Conservation (phyloP, 2,888 invertebrate species). For the Noctuana brunneofusca region DNA sequence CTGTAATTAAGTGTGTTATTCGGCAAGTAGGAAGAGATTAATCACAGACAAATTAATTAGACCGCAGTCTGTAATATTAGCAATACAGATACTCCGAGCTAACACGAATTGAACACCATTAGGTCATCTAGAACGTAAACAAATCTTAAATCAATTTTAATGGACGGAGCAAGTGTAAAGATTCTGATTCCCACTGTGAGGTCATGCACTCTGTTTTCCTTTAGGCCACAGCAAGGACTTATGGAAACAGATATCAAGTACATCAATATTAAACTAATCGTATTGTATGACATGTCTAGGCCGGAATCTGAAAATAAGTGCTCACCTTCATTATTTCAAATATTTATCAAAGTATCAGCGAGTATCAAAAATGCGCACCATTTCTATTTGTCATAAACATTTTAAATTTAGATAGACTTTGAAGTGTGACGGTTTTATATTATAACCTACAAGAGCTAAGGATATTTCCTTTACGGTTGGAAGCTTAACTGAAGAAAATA, state of each 20-base stretch:
- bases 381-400: constrained; percentile 55
- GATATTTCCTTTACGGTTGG: too few relatives aligned
- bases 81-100: constrained; percentile 17
- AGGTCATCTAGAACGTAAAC: constrained; percentile 38
- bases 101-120: constrained; percentile 26
- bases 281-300: constrained; percentile 64
- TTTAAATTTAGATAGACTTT: constrained; percentile 56
- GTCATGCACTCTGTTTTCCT: constrained; percentile 28
- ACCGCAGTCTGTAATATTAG: constrained; percentile 14
- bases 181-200: constrained; percentile 19
- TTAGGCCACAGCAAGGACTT: constrained; percentile 40
- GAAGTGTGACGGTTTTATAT: too few relatives aligned
- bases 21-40: constrained; percentile 29
- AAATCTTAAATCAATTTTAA: constrained; percentile 41
- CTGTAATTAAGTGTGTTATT: constrained; percentile 20
- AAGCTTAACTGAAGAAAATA: too few relatives aligned
- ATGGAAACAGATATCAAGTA: constrained; percentile 36
- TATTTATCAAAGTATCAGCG: constrained; percentile 52
- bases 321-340: constrained; percentile 64
- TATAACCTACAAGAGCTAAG: too few relatives aligned
- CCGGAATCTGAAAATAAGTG: constrained; percentile 52
- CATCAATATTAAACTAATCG: constrained; percentile 57
- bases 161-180: constrained; percentile 40
- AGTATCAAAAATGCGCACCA: constrained; percentile 57
- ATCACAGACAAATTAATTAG: constrained; percentile 29